Evolutionary conservation across 2,797 vertebrate species (phyloP), one percentile per base, ranked within the genome.

Genomic region (Dromococcyx pavoninus): DNA sequence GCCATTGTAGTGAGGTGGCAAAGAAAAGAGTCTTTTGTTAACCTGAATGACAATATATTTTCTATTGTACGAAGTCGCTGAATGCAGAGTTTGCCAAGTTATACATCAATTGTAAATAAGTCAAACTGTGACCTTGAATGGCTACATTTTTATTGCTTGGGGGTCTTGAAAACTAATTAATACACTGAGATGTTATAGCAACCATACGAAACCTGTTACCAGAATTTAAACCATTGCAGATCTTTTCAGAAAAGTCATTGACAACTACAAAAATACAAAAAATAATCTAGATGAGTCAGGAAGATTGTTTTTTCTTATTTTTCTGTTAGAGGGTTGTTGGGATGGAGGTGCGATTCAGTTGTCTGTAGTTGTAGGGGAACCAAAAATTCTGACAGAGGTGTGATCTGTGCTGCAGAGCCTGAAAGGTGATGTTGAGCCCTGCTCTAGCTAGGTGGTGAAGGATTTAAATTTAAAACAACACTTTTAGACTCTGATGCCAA

Each of bases 21-120:
- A 97, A 97, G 97, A 97, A 97, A 97, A 96, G 96, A 96, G 96
- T 94, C 98, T 97, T 98, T 98, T 98, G 97, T 98, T 98, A 98
- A 98, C 96, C 96, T 95, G 95, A 97, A 97, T 97, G 96, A 98
- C 98, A 97, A 97, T 98, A 96, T 97, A 98, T 98, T 98, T 98
- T 96, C 97, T 95, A 97, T 98, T 98, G 97, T 97, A 95, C 18
- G 11, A 88, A 95, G 89, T 73, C 89, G 94, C 86, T 97, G 93
- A 94, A 97, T 94, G 95, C 89, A 80, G 96, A 95, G 91, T 97
- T 97, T 97, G 96, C 97, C 97, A 97, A 96, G 97, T 97, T 97
- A 97, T 97, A 97, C 94, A 93, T 97, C 97, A 98, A 88, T 97
- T 97, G 97, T 97, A 97, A 97, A 97, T 98, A 97, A 98, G 97